Percentiles rank a stretch among this genome's conserved stretches.
Evolutionary conservation across 2,113 vertebrate species (phyloP).

Genomic region (Solea solea): DNA sequence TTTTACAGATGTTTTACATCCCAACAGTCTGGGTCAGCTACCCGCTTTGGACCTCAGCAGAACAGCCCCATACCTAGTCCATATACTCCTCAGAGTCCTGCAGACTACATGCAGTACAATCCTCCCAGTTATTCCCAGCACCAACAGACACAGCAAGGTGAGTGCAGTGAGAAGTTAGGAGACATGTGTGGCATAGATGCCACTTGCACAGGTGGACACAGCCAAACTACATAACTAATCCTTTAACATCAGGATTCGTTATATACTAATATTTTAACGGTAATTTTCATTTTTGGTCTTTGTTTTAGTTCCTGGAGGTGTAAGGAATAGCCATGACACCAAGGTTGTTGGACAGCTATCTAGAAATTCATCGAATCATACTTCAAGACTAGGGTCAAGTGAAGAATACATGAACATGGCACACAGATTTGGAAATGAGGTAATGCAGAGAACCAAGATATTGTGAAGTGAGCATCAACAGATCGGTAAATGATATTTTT

Average conservation of each 20-base stretch:
- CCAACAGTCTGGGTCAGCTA: slow-evolving; percentile 90
- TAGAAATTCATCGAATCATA: slow-evolving; percentile 92
- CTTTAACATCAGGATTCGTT: no score
- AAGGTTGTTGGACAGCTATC: slow-evolving; percentile 93
- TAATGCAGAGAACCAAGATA: slow-evolving; percentile 68
- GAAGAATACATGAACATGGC: slow-evolving; percentile 94
- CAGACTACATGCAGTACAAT: slow-evolving; percentile 95
- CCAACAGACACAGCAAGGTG: slow-evolving; percentile 94
- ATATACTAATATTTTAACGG: slow-evolving; percentile 2
- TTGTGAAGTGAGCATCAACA: slow-evolving; percentile 6
- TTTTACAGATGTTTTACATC: slow-evolving; percentile 90
- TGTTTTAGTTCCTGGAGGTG: slow-evolving; percentile 84
- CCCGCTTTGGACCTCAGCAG: slow-evolving; percentile 93
- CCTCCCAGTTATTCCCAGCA: slow-evolving; percentile 93
- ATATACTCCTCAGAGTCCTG: slow-evolving; percentile 96
- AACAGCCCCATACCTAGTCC: slow-evolving; percentile 98
- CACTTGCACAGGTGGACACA: neutral
- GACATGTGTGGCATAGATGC: neutral
- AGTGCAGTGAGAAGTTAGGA: slow-evolving; percentile 38
- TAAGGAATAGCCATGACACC: slow-evolving; percentile 93
- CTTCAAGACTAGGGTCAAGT: slow-evolving; percentile 87
- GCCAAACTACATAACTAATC: neutral
- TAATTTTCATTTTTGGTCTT: slow-evolving; percentile 20
- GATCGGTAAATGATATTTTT: slow-evolving; percentile 24
- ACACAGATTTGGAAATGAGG: slow-evolving; percentile 94